These are phyloP conservation scores for Coenonympha arcania DNA, from an alignment of 2,888 invertebrate species.

Conservation along the genomic window DNA sequence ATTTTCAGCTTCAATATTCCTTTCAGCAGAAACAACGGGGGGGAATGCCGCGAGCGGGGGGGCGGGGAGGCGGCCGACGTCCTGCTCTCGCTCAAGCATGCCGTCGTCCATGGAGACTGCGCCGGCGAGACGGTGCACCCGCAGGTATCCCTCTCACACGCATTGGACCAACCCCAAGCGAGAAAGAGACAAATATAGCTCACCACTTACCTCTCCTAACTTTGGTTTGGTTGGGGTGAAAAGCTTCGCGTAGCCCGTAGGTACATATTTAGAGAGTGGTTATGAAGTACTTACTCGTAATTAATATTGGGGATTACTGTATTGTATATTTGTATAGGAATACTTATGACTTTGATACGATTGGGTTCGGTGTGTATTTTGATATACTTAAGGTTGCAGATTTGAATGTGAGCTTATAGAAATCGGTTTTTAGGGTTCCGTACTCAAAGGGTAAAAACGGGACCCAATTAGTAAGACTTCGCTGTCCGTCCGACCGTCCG, in stretches of 20 bases:
- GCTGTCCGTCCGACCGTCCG: no score
- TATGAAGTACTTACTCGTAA: constrained; percentile 21
- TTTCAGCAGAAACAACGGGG: constrained; percentile 57
- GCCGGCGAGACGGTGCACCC: constrained; percentile 67
- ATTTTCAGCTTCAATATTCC: constrained; percentile 7
- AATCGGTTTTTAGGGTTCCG: no score
- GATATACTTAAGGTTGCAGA: not conserved
- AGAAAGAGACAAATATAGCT: constrained; percentile 26
- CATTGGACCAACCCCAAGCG: not conserved
- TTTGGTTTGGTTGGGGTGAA: constrained; percentile 11
- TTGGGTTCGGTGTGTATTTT: not conserved
- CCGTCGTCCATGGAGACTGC: constrained; percentile 85
- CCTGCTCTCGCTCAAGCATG: constrained; percentile 88
- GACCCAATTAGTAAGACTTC: no score
- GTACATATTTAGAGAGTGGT: constrained; percentile 17
- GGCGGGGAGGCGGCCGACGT: constrained; percentile 89
- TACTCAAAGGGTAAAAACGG: no score
- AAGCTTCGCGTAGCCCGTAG: no score
- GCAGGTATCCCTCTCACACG: constrained; percentile 54
- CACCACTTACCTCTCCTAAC: not conserved
- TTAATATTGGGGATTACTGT: constrained; percentile 25
- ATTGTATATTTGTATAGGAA: constrained; percentile 22
- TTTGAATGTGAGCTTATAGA: not conserved
- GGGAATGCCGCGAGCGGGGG: constrained; percentile 72
- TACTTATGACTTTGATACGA: constrained; percentile 15